Evolutionary conservation across 2,113 vertebrate species (phyloP).

Genomic region (Oreochromis tanganicae): DNA sequence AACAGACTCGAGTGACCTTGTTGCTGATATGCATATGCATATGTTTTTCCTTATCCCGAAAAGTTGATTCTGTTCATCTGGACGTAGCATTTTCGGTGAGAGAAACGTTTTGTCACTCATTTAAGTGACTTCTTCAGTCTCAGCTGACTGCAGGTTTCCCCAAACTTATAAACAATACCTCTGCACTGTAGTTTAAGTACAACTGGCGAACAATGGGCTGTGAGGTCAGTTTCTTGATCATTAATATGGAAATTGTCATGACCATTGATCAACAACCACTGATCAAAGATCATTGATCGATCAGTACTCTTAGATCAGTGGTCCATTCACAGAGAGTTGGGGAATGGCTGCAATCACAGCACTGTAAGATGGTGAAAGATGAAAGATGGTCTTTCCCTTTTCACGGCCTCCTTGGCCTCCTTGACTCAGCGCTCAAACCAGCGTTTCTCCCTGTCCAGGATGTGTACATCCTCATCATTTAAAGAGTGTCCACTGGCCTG

Average conservation of each 20-base stretch:
- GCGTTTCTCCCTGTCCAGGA: background rate
- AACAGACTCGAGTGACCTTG: background rate
- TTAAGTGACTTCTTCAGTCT: background rate
- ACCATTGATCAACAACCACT: background rate
- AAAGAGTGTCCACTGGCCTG: background rate
- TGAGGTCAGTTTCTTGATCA: no score
- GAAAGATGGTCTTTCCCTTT: background rate
- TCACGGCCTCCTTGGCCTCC: background rate
- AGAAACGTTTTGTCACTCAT: background rate
- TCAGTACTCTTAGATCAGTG: background rate
- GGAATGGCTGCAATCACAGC: background rate
- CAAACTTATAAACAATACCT: background rate
- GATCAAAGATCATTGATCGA: background rate
- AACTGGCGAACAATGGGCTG: no score
- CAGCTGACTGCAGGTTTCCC: background rate
- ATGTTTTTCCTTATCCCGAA: background rate
- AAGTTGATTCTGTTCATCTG: background rate
- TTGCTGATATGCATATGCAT: background rate
- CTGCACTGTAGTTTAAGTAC: background rate
- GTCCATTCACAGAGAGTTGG: background rate
- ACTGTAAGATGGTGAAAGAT: background rate
- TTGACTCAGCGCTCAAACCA: fast-evolving
- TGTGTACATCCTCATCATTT: background rate
- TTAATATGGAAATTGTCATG: no score
- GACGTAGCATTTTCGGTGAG: background rate